Percentiles rank a stretch among this genome's conserved stretches.
These are phyloP conservation scores for Lasioglossum villosulum DNA, from an alignment of 2,888 invertebrate species.

Conservation along the genomic window DNA sequence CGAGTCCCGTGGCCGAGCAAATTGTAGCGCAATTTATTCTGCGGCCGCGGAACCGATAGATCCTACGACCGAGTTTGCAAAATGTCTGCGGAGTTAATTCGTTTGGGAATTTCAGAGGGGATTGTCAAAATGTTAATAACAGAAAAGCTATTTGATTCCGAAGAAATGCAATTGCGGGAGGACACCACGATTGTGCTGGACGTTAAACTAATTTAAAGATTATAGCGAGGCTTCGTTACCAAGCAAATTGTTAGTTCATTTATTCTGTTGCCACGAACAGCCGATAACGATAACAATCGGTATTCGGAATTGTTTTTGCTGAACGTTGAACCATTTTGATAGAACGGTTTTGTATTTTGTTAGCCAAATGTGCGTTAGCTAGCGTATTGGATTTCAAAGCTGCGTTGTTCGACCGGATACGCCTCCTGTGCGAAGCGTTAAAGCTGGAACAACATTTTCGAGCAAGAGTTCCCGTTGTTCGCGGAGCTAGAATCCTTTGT, in stretches of 20 bases:
- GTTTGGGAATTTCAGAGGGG: neutral
- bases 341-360: no score
- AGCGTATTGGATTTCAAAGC: neutral
- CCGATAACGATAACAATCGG: neutral
- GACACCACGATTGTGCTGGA: neutral
- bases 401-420: neutral
- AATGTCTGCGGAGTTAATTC: neutral
- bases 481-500: constrained; percentile 18
- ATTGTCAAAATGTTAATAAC: neutral
- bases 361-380: neutral
- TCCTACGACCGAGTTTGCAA: neutral
- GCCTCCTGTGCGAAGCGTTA: neutral
- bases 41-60: neutral
- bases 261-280: neutral
- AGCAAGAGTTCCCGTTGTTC: constrained; percentile 5
- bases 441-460: constrained; percentile 8
- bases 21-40: constrained; percentile 1
- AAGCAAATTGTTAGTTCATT: neutral
- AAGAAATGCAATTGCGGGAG: neutral
- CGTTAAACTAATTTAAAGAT: neutral
- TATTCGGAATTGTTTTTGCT: neutral
- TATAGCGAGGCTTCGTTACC: neutral
- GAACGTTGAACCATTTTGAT: neutral
- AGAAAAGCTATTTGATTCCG: neutral
- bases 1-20: neutral